Conservation (phyloP, 2,113 vertebrate species). For the Oenanthe melanoleuca region DNA sequence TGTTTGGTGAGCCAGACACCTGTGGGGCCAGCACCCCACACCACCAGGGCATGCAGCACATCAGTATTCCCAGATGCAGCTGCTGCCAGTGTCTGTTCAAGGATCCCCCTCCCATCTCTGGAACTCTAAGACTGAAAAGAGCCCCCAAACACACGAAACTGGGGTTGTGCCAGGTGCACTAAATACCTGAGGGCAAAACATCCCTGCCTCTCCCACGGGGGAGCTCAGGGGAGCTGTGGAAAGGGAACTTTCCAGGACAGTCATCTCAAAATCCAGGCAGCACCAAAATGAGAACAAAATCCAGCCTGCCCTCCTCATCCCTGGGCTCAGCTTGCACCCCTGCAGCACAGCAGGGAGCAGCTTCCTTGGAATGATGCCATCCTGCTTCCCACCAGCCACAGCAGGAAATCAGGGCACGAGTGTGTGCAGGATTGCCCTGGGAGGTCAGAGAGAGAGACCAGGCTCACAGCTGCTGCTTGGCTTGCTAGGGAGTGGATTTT, state of each 20-base stretch:
- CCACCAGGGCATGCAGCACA: background rate
- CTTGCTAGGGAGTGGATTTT: background rate
- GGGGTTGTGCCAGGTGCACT: rapidly evolving
- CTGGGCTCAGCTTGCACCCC: background rate
- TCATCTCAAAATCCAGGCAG: background rate
- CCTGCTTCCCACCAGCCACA: background rate
- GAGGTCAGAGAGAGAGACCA: background rate
- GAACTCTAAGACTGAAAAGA: background rate
- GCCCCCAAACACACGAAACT: background rate
- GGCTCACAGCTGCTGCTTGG: background rate
- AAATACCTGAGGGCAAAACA: background rate
- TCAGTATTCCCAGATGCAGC: background rate
- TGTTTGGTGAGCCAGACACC: rapidly evolving
- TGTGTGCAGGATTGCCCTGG: rapidly evolving
- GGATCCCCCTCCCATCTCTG: background rate
- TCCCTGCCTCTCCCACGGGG: rapidly evolving
- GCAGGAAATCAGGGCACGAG: background rate
- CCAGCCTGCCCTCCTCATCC: background rate
- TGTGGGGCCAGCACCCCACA: background rate
- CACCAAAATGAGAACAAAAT: background rate
- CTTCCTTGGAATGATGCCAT: background rate
- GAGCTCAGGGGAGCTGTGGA: background rate
- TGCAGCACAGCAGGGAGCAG: background rate
- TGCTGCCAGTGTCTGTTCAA: background rate
- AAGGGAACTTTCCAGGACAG: background rate